A percentile compares a stretch with the other conserved stretches of the same genome.
These are phyloP conservation scores for Papio anubis DNA, from an alignment of 2,113 vertebrate species.

Conservation along the genomic window DNA sequence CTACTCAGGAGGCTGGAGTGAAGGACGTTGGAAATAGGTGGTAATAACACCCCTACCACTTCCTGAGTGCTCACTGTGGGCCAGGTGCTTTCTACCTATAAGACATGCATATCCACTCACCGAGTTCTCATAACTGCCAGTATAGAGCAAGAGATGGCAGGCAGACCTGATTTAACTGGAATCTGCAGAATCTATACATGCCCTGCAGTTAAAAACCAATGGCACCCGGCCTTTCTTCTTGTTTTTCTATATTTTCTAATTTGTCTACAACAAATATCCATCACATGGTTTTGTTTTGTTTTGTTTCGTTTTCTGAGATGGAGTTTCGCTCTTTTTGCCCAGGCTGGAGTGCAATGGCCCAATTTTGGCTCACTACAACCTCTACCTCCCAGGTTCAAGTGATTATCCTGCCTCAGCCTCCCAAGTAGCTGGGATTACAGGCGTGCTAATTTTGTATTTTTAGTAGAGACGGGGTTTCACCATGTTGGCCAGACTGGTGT, in stretches of 20 bases:
- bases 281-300: neutral
- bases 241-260: neutral
- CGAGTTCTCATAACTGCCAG: neutral
- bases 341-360: too few relatives aligned
- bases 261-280: neutral
- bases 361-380: too few relatives aligned
- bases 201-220: neutral
- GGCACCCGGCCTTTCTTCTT: neutral
- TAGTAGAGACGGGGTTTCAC: too few relatives aligned
- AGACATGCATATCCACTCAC: neutral
- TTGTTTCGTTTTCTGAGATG: too few relatives aligned
- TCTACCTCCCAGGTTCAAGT: too few relatives aligned
- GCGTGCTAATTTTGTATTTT: too few relatives aligned
- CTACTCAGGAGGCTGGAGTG: too few relatives aligned
- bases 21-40: neutral
- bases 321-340: too few relatives aligned
- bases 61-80: neutral
- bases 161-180: neutral
- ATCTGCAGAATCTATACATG: neutral
- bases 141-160: neutral
- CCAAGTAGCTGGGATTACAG: too few relatives aligned
- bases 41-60: fast-evolving
- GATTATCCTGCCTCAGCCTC: too few relatives aligned
- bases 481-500: too few relatives aligned
- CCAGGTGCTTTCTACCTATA: fast-evolving